phyloP scores from a whole-genome alignment of 2,888 invertebrate species.

The Synanthedon vespiformis region DNA sequence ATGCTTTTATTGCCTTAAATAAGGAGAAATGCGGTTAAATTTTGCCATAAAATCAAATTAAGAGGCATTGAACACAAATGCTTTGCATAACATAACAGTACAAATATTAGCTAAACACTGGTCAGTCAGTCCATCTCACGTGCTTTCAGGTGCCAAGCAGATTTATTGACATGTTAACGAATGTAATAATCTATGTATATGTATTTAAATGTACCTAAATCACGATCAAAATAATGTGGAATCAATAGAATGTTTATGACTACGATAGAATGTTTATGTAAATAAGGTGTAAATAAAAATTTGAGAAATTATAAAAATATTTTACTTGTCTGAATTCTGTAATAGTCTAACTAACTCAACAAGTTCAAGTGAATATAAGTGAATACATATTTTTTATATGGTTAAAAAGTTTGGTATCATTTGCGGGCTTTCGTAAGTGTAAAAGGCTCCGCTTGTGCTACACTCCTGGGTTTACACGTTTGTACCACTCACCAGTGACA shows the following conservation, averaged over 20 bases:
- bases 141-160: conserved; percentile 40
- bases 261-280: conserved; percentile 16
- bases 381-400: too few species aligned
- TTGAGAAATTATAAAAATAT: conserved; percentile 19
- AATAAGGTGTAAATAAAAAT: conserved; percentile 58
- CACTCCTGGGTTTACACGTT: too few species aligned
- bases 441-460: too few species aligned
- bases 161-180: conserved; percentile 9
- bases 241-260: conserved; percentile 9
- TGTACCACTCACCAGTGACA: too few species aligned
- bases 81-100: conserved; percentile 23
- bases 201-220: not conserved
- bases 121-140: conserved; percentile 45
- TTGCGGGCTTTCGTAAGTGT: too few species aligned
- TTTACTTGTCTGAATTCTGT: conserved; percentile 10
- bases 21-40: too few species aligned
- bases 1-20: too few species aligned
- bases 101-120: conserved; percentile 23
- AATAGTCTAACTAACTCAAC: too few species aligned
- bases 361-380: too few species aligned
- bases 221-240: conserved; percentile 10
- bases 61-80: conserved; percentile 2
- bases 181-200: conserved; percentile 9
- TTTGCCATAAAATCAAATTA: conserved; percentile 2
- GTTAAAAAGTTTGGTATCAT: too few species aligned